These are phyloP conservation scores for Oryzias sinensis DNA, from an alignment of 2,797 vertebrate genomes.

Conservation along the genomic window DNA sequence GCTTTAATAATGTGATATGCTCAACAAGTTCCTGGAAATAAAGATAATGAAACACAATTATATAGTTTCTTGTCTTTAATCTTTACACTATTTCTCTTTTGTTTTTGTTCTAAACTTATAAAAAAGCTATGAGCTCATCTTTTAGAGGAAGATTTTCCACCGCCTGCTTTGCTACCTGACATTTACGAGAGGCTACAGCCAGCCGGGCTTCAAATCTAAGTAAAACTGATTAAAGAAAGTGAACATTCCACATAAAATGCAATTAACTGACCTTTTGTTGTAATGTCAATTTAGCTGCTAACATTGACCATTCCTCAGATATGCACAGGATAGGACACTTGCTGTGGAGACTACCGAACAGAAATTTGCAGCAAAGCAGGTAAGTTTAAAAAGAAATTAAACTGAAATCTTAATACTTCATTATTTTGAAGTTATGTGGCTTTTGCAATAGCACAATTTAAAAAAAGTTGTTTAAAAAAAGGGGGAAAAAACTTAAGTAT, in stretches of 20 bases:
- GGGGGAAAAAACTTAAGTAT: constrained; percentile 3
- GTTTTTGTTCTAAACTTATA: background rate
- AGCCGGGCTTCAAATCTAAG: background rate
- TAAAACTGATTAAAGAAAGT: background rate
- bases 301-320: background rate
- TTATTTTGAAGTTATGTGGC: too few species aligned
- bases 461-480: constrained; percentile 1
- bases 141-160: background rate
- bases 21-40: constrained; percentile 33
- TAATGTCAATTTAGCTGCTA: background rate
- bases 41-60: constrained; percentile 31
- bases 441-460: background rate
- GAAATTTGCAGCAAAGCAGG: too few species aligned
- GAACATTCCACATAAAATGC: background rate
- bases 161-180: constrained; percentile 26
- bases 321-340: background rate
- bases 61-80: background rate
- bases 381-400: too few species aligned
- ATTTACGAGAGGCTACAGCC: background rate
- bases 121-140: background rate
- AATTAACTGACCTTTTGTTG: background rate
- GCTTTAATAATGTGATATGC: constrained; percentile 46
- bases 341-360: too few species aligned
- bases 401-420: too few species aligned
- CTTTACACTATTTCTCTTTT: background rate